Conservation (phyloP, 1,140 invertebrate genomes). For the Monochamus saltuarius region DNA sequence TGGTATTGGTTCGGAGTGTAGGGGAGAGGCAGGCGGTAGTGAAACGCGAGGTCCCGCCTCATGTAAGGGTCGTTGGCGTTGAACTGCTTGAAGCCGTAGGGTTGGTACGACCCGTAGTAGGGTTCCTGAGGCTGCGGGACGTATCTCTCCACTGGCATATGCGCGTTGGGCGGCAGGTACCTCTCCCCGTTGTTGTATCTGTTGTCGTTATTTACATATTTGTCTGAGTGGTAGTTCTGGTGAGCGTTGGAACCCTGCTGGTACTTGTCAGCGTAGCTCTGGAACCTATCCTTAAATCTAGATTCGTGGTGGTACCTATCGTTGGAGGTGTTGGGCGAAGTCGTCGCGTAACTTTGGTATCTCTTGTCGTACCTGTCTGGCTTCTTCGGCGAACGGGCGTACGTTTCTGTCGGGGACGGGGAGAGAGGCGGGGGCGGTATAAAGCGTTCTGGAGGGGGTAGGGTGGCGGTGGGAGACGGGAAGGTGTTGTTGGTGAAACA, state of each 20-base stretch:
- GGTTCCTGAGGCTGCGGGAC: conserved; percentile 55
- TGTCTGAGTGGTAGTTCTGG: conserved; percentile 34
- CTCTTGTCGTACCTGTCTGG: conserved; percentile 38
- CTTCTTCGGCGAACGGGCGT: conserved; percentile 36
- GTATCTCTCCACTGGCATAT: conserved; percentile 68
- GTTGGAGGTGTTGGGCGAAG: conserved; percentile 25
- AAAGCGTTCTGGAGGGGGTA: conserved; percentile 42
- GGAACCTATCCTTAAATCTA: conserved; percentile 35
- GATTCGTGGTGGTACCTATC: conserved; percentile 27
- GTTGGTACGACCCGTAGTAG: conserved; percentile 44
- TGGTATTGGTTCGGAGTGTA: conserved; percentile 49
- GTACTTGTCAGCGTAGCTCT: conserved; percentile 18
- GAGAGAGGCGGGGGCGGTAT: conserved; percentile 49
- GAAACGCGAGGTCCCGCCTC: conserved; percentile 60
- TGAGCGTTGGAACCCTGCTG: conserved; percentile 25
- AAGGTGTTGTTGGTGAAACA: conserved; percentile 48
- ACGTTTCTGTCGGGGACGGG: conserved; percentile 45
- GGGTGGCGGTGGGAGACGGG: conserved; percentile 45
- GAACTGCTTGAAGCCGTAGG: conserved; percentile 43
- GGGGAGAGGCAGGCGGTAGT: conserved; percentile 60
- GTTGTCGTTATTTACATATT: conserved; percentile 33
- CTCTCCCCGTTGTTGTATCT: conserved; percentile 42
- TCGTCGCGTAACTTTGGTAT: conserved; percentile 25
- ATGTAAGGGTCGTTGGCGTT: conserved; percentile 60
- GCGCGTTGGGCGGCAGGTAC: conserved; percentile 66